phyloP scores from a whole-genome alignment of 2,888 invertebrate species.

The Diachrysia chrysitis region DNA sequence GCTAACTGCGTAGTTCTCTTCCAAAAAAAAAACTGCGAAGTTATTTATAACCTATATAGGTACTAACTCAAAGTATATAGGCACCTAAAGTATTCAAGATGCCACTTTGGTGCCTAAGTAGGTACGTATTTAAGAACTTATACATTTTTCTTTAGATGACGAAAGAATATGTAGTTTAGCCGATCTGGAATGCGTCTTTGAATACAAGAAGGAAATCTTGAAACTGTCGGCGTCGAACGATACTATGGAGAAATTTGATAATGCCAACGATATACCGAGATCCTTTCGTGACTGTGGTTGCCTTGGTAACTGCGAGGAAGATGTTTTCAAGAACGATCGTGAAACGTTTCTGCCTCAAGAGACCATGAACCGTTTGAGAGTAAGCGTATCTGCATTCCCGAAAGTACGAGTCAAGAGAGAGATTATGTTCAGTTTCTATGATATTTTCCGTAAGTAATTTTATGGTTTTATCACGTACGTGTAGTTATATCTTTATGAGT shows the following conservation, averaged over 20 bases:
- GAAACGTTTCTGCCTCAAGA: constrained; percentile 67
- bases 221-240: constrained; percentile 69
- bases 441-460: constrained; percentile 90
- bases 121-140: no score
- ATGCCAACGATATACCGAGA: constrained; percentile 66
- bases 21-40: no score
- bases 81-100: neutral
- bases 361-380: constrained; percentile 69
- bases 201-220: constrained; percentile 75
- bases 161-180: constrained; percentile 78
- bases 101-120: no score
- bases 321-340: constrained; percentile 75
- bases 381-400: constrained; percentile 91
- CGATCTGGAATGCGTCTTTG: constrained; percentile 76
- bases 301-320: constrained; percentile 77
- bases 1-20: no score
- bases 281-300: constrained; percentile 78
- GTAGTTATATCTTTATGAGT: no score
- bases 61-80: neutral
- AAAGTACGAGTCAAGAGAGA: constrained; percentile 91
- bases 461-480: no score
- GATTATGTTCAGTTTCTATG: constrained; percentile 92
- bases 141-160: constrained; percentile 63
- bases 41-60: neutral
- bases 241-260: constrained; percentile 62